Base-by-base conservation (phyloP, 2,797 vertebrate genomes). In the Adelosebastes latens region DNA sequence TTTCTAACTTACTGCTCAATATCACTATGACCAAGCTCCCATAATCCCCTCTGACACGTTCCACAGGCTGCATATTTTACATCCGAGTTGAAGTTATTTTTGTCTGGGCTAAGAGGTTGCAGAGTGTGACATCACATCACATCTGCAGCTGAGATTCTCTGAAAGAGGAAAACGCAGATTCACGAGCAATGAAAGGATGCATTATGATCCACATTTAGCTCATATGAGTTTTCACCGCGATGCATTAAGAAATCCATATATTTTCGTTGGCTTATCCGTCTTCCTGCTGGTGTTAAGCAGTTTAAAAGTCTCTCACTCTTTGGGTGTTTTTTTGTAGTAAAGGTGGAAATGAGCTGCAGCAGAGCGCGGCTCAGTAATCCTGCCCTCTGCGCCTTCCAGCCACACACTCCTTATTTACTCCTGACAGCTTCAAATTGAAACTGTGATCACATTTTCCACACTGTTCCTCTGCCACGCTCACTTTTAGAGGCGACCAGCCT, bases 381-480 rank as follows among this genome's bases (percentile, higher is more conserved):
- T 85, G 80, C 83, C 84, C 89, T 88, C 67, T 59, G 61, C 67
- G 87, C 86, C 88, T 90, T 64, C 49, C 78, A 75, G 77, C 84
- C 82, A 81, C 69, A 85, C 22, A 81, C 84, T 88, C 85, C 78
- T 90, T 93, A 93, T 94, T 94, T 94, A 92, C 93, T 89, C 87
- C 86, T 92, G 92, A 94, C 92, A 92, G 92, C 89, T 87, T 93
- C 87, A 90, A 93, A 94, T 93, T 90, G 90, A 93, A 93, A 92
- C 91, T 90, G 89, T 94, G 89, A 94, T 94, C 93, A 93, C 93
- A 93, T 95, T 93, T 89, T 93, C 89, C 86, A 90, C 91, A 84
- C 81, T 52, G 52, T 84, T 92, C 82, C 74, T 87, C 86, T 66
- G 76, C 73, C 56, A 25, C 22, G 9, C 82, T 88, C 71, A 75